A percentile compares a stretch with the other conserved stretches of the same genome.
Evolutionary conservation across 2,888 invertebrate species (phyloP).

Genomic region (Amiota communis): DNA sequence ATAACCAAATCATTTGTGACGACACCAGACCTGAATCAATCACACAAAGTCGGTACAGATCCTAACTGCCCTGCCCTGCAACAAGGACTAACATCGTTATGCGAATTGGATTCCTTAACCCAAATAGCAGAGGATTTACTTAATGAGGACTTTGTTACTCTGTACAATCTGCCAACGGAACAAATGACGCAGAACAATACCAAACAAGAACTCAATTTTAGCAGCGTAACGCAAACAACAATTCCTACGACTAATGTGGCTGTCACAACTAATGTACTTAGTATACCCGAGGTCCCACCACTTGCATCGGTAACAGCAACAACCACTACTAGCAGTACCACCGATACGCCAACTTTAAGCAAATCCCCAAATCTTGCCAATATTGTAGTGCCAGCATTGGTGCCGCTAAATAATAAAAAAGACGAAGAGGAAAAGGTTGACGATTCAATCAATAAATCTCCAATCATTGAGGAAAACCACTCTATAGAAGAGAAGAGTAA

Average conservation of each 20-base stretch:
- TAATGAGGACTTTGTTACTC: constrained; percentile 50
- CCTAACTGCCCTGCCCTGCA: neutral
- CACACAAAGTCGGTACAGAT: constrained; percentile 15
- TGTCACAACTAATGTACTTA: constrained; percentile 21
- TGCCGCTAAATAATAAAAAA: constrained; percentile 35
- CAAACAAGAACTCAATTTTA: neutral
- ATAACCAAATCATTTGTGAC: neutral
- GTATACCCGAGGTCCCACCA: constrained; percentile 52
- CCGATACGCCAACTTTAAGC: neutral
- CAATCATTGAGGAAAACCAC: constrained; percentile 7
- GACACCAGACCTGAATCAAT: neutral
- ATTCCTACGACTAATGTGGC: neutral
- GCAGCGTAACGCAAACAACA: neutral
- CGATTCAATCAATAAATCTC: neutral
- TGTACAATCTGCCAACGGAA: constrained; percentile 17
- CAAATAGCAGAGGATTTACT: constrained; percentile 45
- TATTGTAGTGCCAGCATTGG: constrained; percentile 52
- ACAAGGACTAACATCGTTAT: neutral
- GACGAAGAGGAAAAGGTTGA: neutral
- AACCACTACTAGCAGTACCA: constrained; percentile 8
- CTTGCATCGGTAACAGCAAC: constrained; percentile 54
- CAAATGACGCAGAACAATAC: neutral
- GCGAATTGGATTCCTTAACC: constrained; percentile 26
- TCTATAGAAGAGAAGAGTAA: neutral
- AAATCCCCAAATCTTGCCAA: constrained; percentile 29